Percentiles rank a stretch among this genome's conserved stretches.
phyloP scores from a whole-genome alignment of 1,140 invertebrate genomes.

The Spodoptera litura region DNA sequence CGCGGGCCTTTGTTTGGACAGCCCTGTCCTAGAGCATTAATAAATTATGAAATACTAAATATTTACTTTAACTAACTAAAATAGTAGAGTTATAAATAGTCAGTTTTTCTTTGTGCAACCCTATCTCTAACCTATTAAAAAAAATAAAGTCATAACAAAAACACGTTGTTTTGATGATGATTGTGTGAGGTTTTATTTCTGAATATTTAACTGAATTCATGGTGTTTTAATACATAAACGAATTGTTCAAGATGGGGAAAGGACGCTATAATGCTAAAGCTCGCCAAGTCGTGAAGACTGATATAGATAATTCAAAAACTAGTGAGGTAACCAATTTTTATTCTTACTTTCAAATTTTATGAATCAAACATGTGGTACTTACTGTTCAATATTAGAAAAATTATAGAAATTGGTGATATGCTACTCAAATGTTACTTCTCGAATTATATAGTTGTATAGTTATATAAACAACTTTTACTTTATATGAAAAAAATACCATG shows the following conservation, averaged over 20 bases:
- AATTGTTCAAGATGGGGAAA: slow-evolving; percentile 83
- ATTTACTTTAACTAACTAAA: background rate
- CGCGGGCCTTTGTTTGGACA: no score
- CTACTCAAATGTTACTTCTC: no score
- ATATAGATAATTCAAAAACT: slow-evolving; percentile 89
- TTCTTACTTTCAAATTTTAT: background rate
- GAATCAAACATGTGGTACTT: no score
- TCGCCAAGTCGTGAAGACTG: slow-evolving; percentile 88
- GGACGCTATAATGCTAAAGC: slow-evolving; percentile 92
- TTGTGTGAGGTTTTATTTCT: background rate
- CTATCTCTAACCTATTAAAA: background rate
- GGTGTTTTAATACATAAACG: background rate
- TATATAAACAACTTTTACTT: no score
- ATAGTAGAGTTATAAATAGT: background rate
- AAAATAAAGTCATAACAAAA: slow-evolving; percentile 64
- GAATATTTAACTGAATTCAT: slow-evolving; percentile 5
- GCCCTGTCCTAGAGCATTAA: no score
- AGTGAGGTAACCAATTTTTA: slow-evolving; percentile 87
- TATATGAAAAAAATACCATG: no score
- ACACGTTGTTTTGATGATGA: slow-evolving; percentile 54
- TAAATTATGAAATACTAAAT: no score
- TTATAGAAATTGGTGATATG: no score
- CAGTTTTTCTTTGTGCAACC: background rate
- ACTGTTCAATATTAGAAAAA: no score
- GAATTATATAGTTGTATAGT: no score